A percentile compares a stretch with the other conserved stretches of the same genome.
phyloP scores from a whole-genome alignment of 2,113 vertebrate species.

The Daubentonia madagascariensis region DNA sequence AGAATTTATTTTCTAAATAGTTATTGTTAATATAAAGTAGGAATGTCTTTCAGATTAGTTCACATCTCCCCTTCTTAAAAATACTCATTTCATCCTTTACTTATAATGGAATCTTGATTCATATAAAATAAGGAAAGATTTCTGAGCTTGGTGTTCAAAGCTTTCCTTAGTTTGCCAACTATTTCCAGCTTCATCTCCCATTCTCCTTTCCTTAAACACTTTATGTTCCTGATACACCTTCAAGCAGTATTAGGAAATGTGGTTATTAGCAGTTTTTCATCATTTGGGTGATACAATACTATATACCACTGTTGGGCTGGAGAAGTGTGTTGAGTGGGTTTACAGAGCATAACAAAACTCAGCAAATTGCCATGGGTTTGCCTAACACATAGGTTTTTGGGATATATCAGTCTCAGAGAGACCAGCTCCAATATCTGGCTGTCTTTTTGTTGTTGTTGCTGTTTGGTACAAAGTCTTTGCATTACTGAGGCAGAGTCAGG shows the following conservation, averaged over 20 bases:
- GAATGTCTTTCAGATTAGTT: neutral
- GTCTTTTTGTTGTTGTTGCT: neutral
- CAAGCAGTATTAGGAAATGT: neutral
- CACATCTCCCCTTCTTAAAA: conserved; percentile 3
- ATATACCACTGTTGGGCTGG: neutral
- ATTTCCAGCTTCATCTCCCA: neutral
- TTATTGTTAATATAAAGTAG: neutral
- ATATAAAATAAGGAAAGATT: neutral
- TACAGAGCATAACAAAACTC: neutral
- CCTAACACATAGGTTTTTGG: neutral
- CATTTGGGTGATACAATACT: neutral
- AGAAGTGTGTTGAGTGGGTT: neutral
- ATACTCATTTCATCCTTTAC: neutral
- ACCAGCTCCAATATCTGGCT: neutral
- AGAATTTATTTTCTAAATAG: neutral
- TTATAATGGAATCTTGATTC: neutral
- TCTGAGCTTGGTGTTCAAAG: neutral
- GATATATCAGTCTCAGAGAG: neutral
- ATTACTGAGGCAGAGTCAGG: neutral
- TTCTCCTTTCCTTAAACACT: neutral
- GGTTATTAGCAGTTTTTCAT: neutral
- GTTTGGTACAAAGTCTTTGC: neutral
- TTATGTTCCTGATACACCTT: neutral
- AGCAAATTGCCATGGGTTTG: neutral
- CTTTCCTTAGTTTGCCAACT: neutral